Percentiles rank a stretch among this genome's conserved stretches.
phyloP scores from a whole-genome alignment of 2,797 vertebrate species.

The Pseudochromis fuscus region DNA sequence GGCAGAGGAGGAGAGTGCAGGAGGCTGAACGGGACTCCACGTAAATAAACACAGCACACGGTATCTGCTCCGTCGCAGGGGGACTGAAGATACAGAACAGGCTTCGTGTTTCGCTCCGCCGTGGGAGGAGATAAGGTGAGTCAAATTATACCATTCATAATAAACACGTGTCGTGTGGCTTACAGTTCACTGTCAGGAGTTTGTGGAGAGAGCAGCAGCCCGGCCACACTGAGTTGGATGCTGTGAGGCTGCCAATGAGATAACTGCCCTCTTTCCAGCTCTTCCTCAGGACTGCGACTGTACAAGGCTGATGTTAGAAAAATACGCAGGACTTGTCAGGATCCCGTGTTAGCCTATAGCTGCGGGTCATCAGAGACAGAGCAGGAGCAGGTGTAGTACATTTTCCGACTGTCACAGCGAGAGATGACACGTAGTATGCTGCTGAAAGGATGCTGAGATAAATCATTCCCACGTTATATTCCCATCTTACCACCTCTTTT shows the following conservation, averaged over 20 bases:
- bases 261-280: constrained; percentile 8
- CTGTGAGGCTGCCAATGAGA: constrained; percentile 10
- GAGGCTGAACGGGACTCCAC: constrained; percentile 64
- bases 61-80: constrained; percentile 31
- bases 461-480: constrained; percentile 25
- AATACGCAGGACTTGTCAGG: constrained; percentile 12
- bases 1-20: constrained; percentile 65
- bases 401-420: constrained; percentile 50
- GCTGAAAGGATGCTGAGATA: constrained; percentile 23
- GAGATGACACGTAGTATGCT: constrained; percentile 1
- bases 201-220: constrained; percentile 33
- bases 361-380: constrained; percentile 20
- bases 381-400: constrained; percentile 50
- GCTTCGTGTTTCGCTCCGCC: constrained; percentile 39
- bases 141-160: constrained; percentile 4
- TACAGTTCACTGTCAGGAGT: constrained; percentile 66
- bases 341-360: background rate
- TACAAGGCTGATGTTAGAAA: constrained; percentile 1
- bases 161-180: constrained; percentile 57
- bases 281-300: background rate
- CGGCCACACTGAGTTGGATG: constrained; percentile 39
- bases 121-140: constrained; percentile 58
- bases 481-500: no score
- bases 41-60: constrained; percentile 52
- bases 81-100: constrained; percentile 19